phyloP scores from a whole-genome alignment of 2,888 invertebrate species.

The Melikaiella ostensackeni region DNA sequence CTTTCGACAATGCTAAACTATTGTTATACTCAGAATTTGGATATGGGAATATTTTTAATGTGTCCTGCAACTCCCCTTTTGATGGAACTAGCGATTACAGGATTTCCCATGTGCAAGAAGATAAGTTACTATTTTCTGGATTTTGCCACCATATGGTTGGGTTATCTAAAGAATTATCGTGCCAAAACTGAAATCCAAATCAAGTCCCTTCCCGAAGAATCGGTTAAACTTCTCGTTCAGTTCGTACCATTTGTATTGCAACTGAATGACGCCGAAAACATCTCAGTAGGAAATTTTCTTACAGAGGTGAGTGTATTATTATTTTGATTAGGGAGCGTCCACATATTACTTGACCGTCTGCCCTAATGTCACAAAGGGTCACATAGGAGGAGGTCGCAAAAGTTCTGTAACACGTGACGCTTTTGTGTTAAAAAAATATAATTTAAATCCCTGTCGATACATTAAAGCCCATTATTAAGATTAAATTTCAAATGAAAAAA shows the following conservation, averaged over 20 bases:
- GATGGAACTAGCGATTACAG: not conserved
- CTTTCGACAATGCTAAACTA: constrained; percentile 9
- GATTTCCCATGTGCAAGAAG: not conserved
- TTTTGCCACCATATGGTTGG: constrained; percentile 3
- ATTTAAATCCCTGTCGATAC: no score
- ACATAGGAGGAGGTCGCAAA: no score
- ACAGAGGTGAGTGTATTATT: constrained; percentile 3
- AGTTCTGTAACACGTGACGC: no score
- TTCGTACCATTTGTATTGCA: not conserved
- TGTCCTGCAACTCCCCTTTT: constrained; percentile 11
- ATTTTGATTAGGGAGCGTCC: no score
- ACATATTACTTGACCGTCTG: no score
- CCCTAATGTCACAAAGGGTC: no score
- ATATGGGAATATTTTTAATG: constrained; percentile 7
- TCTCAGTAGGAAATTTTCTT: not conserved
- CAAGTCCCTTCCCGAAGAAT: not conserved
- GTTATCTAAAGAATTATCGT: not conserved
- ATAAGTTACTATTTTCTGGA: constrained; percentile 9
- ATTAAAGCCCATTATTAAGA: no score
- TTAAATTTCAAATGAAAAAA: no score
- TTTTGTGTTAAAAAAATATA: no score
- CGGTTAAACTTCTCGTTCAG: not conserved
- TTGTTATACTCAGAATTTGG: not conserved
- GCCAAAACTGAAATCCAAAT: not conserved
- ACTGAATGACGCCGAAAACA: not conserved